Percentiles rank a stretch among this genome's conserved stretches.
phyloP scores from a whole-genome alignment of 2,888 invertebrate species.

The Pedicia rivosa region DNA sequence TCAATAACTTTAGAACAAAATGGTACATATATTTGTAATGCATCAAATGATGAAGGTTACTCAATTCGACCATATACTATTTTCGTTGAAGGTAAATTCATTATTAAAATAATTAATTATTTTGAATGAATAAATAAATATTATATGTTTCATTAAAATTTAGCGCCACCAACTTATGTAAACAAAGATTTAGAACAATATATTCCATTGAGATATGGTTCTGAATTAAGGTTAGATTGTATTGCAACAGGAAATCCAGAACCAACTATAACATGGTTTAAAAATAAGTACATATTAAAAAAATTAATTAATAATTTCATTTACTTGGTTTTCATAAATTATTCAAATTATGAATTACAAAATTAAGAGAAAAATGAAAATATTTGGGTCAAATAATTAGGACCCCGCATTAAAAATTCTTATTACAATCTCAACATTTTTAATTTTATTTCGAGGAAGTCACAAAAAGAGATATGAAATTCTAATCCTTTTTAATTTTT shows the following conservation, averaged over 20 bases:
- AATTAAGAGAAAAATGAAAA: too few species aligned
- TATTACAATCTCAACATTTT: too few species aligned
- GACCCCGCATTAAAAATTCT: too few species aligned
- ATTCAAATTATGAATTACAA: too few species aligned
- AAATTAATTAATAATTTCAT: too few species aligned
- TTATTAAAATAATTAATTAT: not conserved
- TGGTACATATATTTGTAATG: conserved; percentile 41
- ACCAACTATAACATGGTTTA: conserved; percentile 12
- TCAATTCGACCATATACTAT: conserved; percentile 35
- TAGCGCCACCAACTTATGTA: conserved; percentile 11
- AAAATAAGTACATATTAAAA: conserved; percentile 10
- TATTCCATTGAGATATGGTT: conserved; percentile 9
- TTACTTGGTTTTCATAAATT: too few species aligned
- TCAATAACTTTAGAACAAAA: conserved; percentile 25
- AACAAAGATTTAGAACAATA: conserved; percentile 7
- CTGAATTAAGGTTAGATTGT: conserved; percentile 11
- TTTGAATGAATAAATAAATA: not conserved
- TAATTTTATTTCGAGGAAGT: too few species aligned
- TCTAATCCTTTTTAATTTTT: too few species aligned
- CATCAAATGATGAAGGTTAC: conserved; percentile 40
- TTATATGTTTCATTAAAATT: too few species aligned
- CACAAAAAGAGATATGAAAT: too few species aligned
- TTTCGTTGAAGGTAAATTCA: conserved; percentile 29
- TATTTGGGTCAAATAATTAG: too few species aligned
- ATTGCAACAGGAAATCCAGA: conserved; percentile 12